phyloP scores from a whole-genome alignment of 2,888 invertebrate genomes.

The Halictus quadricinctus region DNA sequence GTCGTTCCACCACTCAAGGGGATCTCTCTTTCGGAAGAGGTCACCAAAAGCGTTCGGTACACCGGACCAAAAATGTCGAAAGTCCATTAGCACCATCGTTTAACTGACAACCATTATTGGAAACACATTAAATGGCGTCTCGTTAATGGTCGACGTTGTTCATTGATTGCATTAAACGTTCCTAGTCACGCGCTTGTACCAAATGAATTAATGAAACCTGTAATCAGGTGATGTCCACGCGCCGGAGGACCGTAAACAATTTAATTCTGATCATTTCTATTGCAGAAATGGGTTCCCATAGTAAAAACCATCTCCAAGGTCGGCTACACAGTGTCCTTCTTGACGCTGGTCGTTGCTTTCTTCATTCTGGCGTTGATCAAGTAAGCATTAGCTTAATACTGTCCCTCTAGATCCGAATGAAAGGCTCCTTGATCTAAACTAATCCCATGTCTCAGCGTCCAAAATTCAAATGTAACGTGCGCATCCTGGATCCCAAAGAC shows the following conservation, averaged over 20 bases:
- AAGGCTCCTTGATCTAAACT: not conserved
- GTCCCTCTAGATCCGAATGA: too few relatives aligned
- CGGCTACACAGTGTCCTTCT: conserved; percentile 85
- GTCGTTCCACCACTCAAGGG: not conserved
- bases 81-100: too few relatives aligned
- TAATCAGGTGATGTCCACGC: not conserved
- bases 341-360: conserved; percentile 84
- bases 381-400: conserved; percentile 80
- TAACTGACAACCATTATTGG: not conserved
- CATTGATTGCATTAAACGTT: not conserved
- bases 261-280: conserved; percentile 48
- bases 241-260: not conserved
- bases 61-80: not conserved
- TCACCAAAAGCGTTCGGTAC: not conserved
- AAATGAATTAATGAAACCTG: not conserved
- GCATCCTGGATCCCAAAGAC: too few relatives aligned
- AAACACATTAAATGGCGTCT: not conserved
- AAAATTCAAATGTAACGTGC: too few relatives aligned
- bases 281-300: conserved; percentile 83
- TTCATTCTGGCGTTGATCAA: conserved; percentile 84
- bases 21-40: not conserved
- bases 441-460: not conserved
- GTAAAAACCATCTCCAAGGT: conserved; percentile 84
- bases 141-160: not conserved
- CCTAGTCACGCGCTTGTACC: not conserved